Conservation (phyloP, 2,797 vertebrate genomes). For the Sebastes aleutianus region DNA sequence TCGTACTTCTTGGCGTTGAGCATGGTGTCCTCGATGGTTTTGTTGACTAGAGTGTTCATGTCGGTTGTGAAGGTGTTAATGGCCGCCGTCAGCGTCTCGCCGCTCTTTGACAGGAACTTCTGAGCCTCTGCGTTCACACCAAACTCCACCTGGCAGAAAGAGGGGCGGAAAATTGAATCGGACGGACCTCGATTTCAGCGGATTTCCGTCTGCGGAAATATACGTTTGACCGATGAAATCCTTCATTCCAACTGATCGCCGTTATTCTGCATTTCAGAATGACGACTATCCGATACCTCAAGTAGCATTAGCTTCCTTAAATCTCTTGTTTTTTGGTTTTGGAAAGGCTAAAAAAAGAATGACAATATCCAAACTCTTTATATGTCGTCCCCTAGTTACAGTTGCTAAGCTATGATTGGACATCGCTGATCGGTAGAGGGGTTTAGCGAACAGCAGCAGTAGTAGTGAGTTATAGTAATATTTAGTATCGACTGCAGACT, state of each 20-base stretch:
- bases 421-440: background rate
- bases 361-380: no score
- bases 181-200: no score
- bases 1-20: conserved; percentile 91
- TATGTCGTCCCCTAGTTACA: no score
- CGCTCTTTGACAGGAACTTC: conserved; percentile 89
- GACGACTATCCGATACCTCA: no score
- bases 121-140: conserved; percentile 91
- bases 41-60: conserved; percentile 92
- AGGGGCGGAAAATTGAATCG: rapidly evolving
- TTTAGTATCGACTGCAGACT: conserved; percentile 29
- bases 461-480: no score
- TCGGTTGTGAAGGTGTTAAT: conserved; percentile 89
- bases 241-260: no score
- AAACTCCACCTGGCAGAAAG: conserved; percentile 86
- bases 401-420: background rate
- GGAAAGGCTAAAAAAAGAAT: no score
- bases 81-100: conserved; percentile 86
- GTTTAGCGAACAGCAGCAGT: background rate
- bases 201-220: no score
- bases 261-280: no score
- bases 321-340: no score
- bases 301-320: no score
- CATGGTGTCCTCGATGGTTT: conserved; percentile 94
- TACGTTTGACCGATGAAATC: no score